These are phyloP conservation scores for Furcifer pardalis DNA, from an alignment of 2,797 vertebrate species.

Conservation along the genomic window DNA sequence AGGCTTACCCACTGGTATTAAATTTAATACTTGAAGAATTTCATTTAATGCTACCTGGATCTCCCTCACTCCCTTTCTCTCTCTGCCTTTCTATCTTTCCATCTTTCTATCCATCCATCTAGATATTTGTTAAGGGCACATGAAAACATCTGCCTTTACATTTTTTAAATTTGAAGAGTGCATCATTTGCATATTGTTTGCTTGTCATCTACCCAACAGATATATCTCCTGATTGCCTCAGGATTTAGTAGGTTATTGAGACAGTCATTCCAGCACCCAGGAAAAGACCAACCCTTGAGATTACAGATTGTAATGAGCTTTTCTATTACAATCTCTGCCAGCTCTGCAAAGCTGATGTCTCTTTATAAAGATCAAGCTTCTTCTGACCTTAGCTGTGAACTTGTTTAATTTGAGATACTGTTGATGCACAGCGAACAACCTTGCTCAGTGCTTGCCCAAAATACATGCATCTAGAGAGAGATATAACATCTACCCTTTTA, in stretches of 20 bases:
- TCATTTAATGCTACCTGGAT: not conserved
- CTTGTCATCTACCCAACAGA: not conserved
- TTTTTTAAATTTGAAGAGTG: not conserved
- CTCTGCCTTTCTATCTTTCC: not conserved
- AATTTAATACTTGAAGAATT: not conserved
- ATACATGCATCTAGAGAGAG: conserved; percentile 2
- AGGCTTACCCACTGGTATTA: not conserved
- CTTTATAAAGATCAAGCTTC: conserved; percentile 1
- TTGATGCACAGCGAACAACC: conserved; percentile 12
- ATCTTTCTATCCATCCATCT: too few relatives aligned
- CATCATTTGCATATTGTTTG: not conserved
- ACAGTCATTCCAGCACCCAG: not conserved
- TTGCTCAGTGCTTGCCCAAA: not conserved
- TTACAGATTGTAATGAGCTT: not conserved
- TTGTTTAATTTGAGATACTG: conserved; percentile 27
- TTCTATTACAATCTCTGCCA: not conserved
- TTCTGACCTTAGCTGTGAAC: not conserved
- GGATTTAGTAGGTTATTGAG: not conserved
- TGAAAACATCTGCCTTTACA: not conserved
- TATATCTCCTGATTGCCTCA: too few relatives aligned
- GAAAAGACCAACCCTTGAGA: conserved; percentile 4
- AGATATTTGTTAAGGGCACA: not conserved
- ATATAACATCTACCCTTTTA: not conserved
- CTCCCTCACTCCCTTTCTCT: not conserved
- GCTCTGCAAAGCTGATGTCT: not conserved